Conservation (phyloP, 2,113 vertebrate genomes). For the Machaerirhynchus nigripectus region DNA sequence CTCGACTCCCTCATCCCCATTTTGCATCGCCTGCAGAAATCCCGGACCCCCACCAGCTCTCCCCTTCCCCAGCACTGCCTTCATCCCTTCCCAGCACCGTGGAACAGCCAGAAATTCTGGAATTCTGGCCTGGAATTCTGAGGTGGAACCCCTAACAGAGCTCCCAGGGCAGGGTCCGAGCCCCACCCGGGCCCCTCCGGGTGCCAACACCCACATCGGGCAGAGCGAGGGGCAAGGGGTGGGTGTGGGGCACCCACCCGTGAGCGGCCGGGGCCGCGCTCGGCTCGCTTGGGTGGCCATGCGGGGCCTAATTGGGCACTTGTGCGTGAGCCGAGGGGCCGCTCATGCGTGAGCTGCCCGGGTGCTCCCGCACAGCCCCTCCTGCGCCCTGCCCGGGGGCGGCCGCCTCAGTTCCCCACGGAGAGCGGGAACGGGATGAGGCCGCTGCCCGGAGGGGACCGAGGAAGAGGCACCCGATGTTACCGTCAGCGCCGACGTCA, state of each 20-base stretch:
- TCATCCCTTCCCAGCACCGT: not conserved
- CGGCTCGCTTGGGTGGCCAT: not conserved
- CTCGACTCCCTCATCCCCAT: rapidly evolving
- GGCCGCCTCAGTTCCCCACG: rapidly evolving
- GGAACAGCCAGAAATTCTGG: not conserved
- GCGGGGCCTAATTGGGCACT: not conserved
- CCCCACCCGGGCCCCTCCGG: not conserved
- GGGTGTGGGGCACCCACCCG: not conserved
- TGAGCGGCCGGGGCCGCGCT: not conserved
- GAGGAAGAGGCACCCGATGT: rapidly evolving
- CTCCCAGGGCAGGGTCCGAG: not conserved
- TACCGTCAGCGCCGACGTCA: not conserved
- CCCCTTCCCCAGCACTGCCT: not conserved
- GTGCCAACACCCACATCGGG: rapidly evolving
- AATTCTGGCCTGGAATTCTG: not conserved
- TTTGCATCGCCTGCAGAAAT: not conserved
- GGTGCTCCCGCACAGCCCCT: not conserved
- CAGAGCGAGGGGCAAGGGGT: rapidly evolving
- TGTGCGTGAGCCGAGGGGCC: not conserved
- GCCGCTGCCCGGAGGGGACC: rapidly evolving
- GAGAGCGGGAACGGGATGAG: rapidly evolving
- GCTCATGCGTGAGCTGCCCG: not conserved
- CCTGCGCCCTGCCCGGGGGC: not conserved
- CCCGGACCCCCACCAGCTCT: not conserved
- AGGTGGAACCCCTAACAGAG: rapidly evolving